Evolutionary conservation across 1,140 invertebrate genomes (phyloP), one percentile per base, ranked within the genome.

Genomic region (Drosophila pseudoananassae): DNA sequence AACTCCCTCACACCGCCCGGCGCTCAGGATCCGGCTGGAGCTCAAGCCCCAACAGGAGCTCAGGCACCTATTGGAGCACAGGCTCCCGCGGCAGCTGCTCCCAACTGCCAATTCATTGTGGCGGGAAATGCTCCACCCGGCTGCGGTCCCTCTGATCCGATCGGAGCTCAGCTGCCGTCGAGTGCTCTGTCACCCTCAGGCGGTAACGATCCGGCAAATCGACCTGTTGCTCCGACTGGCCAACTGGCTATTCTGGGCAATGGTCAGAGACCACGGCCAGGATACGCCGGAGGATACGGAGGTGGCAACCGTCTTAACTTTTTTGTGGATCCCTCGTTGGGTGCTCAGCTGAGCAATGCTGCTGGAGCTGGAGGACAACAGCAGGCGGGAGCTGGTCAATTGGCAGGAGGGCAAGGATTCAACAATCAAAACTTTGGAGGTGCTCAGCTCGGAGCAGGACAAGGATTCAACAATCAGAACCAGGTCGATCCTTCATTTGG

Each of bases 1-100:
- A 90, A 85, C 55, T 80, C 84, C 0, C 72, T 76, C 2, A 68
- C 54, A 0, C 59, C 46, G 0, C n/a, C 54, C 3, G 66, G 47
- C 12, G 71, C 52, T 7, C 55, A 70, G 20, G 63, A 49, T 3
- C 56, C 77, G 0, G 17, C 59, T 7, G 77, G 54, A 14, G 71
- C 57, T 9, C 66, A 70, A 10, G 47, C 54, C 0, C 47, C 45
- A 0, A 51, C 54, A 1, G 55, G 54, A 8, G 66, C 59, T n/a
- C 66, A 70, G 10, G 47, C 53, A 0, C 47, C 45, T 0, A 50
- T 54, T 3, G 54, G 55, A 14, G 66, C 60, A 10, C 60, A 47
- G 20, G n/a, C 40, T 9, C 59, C 60, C 0, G 20, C 53, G 1
- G 53, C 45, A 8, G 51, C 33, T 15, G 53, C 3, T 47, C 71